These are phyloP conservation scores for Caenorhabditis japonica DNA, from an alignment of 2,888 invertebrate species.

Conservation along the genomic window DNA sequence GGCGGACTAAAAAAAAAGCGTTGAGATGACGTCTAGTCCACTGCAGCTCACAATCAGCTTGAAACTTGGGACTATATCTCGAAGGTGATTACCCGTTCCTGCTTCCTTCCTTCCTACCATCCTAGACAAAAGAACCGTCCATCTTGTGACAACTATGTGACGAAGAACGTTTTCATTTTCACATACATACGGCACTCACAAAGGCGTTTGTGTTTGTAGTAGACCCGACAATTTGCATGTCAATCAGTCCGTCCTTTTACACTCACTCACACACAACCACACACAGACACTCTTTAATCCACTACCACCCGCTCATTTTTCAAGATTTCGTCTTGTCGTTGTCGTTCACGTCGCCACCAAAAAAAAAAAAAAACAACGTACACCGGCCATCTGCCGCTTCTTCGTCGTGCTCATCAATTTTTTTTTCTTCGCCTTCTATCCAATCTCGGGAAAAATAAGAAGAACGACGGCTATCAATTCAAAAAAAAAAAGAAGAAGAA, in stretches of 20 bases:
- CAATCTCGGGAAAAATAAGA: not conserved
- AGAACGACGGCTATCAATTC: slow-evolving; percentile 27
- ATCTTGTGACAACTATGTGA: no score
- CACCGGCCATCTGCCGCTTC: slow-evolving; percentile 17
- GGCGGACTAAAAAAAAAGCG: no score
- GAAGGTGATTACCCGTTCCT: no score
- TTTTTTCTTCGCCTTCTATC: not conserved
- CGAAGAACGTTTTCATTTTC: not conserved
- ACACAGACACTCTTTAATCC: slow-evolving; percentile 28
- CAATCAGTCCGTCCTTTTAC: slow-evolving; percentile 25
- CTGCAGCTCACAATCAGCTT: no score
- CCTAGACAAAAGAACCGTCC: no score
- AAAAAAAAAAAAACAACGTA: no score
- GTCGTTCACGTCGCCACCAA: no score
- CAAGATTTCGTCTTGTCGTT: slow-evolving; percentile 22
- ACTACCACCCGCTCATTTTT: slow-evolving; percentile 38
- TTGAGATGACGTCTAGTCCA: no score
- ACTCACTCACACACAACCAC: no score
- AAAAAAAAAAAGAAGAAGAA: not conserved
- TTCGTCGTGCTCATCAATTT: slow-evolving; percentile 15
- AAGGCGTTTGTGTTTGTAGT: not conserved
- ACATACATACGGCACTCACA: no score
- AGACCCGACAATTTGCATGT: slow-evolving; percentile 41
- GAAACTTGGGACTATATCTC: no score
- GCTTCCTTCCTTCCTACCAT: no score